Base-by-base conservation (phyloP, 2,113 vertebrate genomes). In the Antechinus stuartii region DNA sequence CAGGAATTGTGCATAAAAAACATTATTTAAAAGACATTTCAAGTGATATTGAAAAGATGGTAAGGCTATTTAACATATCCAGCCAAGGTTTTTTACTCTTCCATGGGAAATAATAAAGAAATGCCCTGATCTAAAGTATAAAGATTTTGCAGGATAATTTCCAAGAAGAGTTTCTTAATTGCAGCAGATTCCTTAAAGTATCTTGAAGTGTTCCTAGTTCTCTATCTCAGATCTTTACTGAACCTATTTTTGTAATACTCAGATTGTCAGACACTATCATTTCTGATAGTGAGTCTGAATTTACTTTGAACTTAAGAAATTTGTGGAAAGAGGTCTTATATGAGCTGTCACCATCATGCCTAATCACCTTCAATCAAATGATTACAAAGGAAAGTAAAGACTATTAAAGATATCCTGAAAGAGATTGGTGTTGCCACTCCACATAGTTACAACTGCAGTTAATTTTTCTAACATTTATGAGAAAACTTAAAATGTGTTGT, bases 311-410 rank as follows among this genome's bases (percentile, higher is more conserved):
- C 94, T 97, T 97, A 95, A 97, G 96, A 95, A 96, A 97, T 97
- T 97, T 97, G 95, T 97, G 91, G 97, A 96, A 54, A 96, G 76
- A 95, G 97, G 84, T 91, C 97, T 98, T 97, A 97, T 97, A 97
- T 97, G 91, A 97, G 53, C 96, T 97, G 96, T 97, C 97, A 97
- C 95, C 92, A 93, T 97, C 84, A 90, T 54, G 92, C 94, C 91
- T 96, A 95, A 92, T 97, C 96, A 96, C 96, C 95, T 97, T 97
- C 94, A 97, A 96, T 95, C 94, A 96, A 97, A 94, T 95, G 94
- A 97, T 96, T 61, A 94, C 92, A 95, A 94, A 92, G 95, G 91
- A 95, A 92, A 93, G 94, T 68, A 61, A 94, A 94, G 56, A 42
- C 92, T 94, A 95, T 91, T 91, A 91, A 19, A 91, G 50, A 96